These are phyloP conservation scores for Volucella zonaria DNA, from an alignment of 2,888 invertebrate genomes.

Conservation along the genomic window DNA sequence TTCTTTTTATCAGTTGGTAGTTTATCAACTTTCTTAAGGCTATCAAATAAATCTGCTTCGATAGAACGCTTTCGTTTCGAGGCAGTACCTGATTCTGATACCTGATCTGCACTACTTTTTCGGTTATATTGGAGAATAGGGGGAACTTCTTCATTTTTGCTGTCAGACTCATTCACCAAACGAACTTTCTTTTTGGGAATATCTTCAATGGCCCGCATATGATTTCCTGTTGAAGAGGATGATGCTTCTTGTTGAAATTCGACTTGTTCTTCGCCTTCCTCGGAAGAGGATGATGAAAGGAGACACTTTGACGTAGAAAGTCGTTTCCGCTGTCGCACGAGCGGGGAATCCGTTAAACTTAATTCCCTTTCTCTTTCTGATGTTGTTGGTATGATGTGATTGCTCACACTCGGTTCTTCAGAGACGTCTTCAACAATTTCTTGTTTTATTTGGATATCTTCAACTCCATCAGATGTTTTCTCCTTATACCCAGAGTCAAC, in stretches of 20 bases:
- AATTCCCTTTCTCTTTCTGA: background rate
- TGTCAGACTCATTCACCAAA: conserved; percentile 4
- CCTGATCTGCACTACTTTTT: conserved; percentile 7
- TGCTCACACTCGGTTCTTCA: background rate
- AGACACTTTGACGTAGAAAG: background rate
- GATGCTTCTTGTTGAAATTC: background rate
- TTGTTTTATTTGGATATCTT: background rate
- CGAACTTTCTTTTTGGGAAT: conserved; percentile 40
- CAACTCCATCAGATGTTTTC: background rate
- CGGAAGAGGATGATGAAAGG: conserved; percentile 34
- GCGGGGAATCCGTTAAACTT: background rate
- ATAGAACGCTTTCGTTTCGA: background rate
- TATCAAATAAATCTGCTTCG: conserved; percentile 26
- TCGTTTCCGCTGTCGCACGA: conserved; percentile 2
- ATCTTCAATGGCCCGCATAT: conserved; percentile 2
- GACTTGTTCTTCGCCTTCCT: conserved; percentile 15
- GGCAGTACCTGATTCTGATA: background rate
- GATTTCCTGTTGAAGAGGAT: background rate
- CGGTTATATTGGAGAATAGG: background rate
- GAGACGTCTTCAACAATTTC: background rate
- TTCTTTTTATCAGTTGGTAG: background rate
- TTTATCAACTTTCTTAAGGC: conserved; percentile 24
- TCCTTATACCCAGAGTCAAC: background rate
- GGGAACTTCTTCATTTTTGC: background rate
- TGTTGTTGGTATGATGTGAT: background rate